Conservation (phyloP, 2,113 vertebrate genomes). For the Pimephales promelas region DNA sequence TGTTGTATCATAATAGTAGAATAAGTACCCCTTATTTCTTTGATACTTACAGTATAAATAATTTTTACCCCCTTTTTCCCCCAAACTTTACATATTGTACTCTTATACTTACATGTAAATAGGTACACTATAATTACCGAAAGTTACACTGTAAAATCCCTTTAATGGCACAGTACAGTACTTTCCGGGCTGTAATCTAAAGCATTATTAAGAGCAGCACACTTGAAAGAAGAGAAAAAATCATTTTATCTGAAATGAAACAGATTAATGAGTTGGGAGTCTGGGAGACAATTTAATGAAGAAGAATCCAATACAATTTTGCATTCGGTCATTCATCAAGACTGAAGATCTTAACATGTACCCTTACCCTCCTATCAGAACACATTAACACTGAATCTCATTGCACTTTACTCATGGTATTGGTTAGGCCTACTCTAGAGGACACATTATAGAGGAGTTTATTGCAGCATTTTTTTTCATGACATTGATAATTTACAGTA, state of each 20-base stretch:
- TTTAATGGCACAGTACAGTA: too few relatives aligned
- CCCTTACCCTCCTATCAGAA: constrained; percentile 43
- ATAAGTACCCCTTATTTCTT: too few relatives aligned
- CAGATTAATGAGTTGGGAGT: constrained; percentile 58
- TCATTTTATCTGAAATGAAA: constrained; percentile 51
- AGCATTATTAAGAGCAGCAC: not conserved
- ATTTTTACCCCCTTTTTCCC: too few relatives aligned
- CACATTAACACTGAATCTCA: constrained; percentile 43
- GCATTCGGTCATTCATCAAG: constrained; percentile 56
- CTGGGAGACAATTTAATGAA: constrained; percentile 51
- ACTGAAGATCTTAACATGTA: constrained; percentile 35
- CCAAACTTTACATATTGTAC: too few relatives aligned
- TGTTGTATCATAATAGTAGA: too few relatives aligned
- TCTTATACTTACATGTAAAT: too few relatives aligned
- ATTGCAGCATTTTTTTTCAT: not conserved
- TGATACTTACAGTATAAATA: too few relatives aligned
- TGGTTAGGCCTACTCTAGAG: not conserved
- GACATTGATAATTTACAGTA: constrained; percentile 6
- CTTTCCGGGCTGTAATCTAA: too few relatives aligned
- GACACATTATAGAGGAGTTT: constrained; percentile 35
- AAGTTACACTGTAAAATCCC: too few relatives aligned
- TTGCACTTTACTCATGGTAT: constrained; percentile 21
- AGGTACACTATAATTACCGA: too few relatives aligned
- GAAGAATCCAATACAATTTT: constrained; percentile 56
- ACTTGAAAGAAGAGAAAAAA: constrained; percentile 39